Conservation (phyloP, 2,113 vertebrate genomes). For the Gobio gobio region DNA sequence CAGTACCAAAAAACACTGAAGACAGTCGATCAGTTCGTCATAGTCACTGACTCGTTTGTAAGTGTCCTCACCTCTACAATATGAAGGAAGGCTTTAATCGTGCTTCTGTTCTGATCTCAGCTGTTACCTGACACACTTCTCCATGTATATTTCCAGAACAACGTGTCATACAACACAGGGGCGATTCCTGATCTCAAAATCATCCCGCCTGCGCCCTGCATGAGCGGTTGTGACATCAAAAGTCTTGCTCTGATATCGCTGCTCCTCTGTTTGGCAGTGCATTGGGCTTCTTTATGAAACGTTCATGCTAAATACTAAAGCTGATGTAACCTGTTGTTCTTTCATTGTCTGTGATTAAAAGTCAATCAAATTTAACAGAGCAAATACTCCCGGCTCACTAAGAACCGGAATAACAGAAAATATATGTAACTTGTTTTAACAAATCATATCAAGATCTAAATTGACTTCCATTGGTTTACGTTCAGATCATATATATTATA, state of each 20-base stretch:
- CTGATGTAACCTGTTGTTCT: background rate
- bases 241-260: background rate
- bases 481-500: too few relatives aligned
- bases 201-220: background rate
- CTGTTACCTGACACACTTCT: background rate
- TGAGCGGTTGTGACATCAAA: background rate
- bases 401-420: background rate
- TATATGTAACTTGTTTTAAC: background rate
- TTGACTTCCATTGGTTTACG: background rate
- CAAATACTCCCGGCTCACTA: background rate
- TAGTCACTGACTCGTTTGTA: constrained; percentile 33
- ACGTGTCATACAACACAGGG: background rate
- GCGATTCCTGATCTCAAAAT: background rate
- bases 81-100: background rate
- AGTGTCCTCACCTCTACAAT: constrained; percentile 40
- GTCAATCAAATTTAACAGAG: background rate
- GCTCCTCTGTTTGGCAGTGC: constrained; percentile 12
- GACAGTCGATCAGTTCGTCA: constrained; percentile 50
- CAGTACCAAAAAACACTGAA: constrained; percentile 65
- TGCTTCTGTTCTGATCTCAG: constrained; percentile 2
- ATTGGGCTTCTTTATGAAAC: background rate
- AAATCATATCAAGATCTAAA: background rate
- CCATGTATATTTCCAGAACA: background rate
- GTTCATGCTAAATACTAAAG: background rate
- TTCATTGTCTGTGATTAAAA: background rate